A percentile compares a stretch with the other conserved stretches of the same genome.
Conservation (phyloP, 2,888 invertebrate genomes). For the Drosophila greeni region DNA sequence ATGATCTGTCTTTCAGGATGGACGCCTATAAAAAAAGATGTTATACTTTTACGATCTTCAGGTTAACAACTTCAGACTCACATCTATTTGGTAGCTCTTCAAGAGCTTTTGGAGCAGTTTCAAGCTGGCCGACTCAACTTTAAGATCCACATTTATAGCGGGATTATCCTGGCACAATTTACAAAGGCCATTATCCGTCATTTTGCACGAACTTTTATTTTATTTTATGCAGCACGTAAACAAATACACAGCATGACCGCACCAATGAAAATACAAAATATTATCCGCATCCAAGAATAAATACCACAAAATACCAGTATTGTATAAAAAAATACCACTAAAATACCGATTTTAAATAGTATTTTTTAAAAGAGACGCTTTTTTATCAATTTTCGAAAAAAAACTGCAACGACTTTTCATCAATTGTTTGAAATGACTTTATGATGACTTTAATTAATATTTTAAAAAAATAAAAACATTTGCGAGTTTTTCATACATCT, state of each 20-base stretch:
- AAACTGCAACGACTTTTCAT: no score
- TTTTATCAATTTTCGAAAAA: no score
- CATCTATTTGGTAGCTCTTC: constrained; percentile 30
- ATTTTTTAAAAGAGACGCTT: neutral
- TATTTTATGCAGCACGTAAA: neutral
- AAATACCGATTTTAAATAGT: neutral
- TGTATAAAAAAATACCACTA: neutral
- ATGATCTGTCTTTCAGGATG: constrained; percentile 1
- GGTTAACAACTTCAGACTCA: neutral
- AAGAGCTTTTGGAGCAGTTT: constrained; percentile 25
- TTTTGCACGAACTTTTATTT: neutral
- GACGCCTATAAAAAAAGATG: neutral
- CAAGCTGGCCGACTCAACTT: neutral
- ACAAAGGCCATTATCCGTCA: constrained; percentile 17
- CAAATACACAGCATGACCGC: neutral
- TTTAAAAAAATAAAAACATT: no score
- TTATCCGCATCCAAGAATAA: neutral
- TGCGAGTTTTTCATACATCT: no score
- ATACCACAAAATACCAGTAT: neutral
- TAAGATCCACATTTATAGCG: constrained; percentile 6
- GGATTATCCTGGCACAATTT: constrained; percentile 15
- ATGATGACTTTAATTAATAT: no score
- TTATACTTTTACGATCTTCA: neutral
- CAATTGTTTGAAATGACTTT: no score
- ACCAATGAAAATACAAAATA: neutral